phyloP scores from a whole-genome alignment of 2,888 invertebrate species.

The Harmothoe impar region DNA sequence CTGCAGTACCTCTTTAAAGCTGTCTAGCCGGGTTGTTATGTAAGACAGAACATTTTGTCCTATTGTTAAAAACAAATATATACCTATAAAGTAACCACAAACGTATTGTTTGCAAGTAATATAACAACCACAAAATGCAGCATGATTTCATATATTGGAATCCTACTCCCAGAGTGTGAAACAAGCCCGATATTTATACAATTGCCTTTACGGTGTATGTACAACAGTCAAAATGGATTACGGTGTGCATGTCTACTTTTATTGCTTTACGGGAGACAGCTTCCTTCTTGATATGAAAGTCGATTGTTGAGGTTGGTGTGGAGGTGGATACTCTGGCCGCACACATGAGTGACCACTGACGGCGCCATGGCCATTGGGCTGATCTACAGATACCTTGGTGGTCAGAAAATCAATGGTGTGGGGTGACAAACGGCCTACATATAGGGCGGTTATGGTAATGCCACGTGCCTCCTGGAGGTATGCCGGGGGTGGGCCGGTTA shows the following conservation, averaged over 20 bases:
- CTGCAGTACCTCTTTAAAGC: no score
- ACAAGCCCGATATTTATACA: no score
- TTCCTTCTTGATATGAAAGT: not conserved
- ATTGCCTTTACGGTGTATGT: no score
- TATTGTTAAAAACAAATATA: no score
- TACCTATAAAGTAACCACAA: no score
- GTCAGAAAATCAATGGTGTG: not conserved
- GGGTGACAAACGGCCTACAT: constrained; percentile 3
- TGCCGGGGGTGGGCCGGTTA: not conserved
- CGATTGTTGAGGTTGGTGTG: not conserved
- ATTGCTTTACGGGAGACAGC: not conserved
- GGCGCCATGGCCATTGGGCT: not conserved
- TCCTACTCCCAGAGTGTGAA: no score
- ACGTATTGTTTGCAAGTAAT: no score
- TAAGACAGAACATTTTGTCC: no score
- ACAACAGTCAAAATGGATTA: no score
- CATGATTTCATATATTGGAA: no score
- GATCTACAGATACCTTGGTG: not conserved
- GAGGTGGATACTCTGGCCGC: not conserved
- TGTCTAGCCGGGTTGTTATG: no score
- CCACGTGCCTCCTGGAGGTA: not conserved
- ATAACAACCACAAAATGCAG: no score
- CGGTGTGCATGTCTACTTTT: not conserved
- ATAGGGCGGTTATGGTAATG: constrained; percentile 8
- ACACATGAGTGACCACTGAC: constrained; percentile 14